Percentiles rank a stretch among this genome's conserved stretches.
Conservation (phyloP, 2,888 invertebrate species). For the Amphimallon solstitiale region DNA sequence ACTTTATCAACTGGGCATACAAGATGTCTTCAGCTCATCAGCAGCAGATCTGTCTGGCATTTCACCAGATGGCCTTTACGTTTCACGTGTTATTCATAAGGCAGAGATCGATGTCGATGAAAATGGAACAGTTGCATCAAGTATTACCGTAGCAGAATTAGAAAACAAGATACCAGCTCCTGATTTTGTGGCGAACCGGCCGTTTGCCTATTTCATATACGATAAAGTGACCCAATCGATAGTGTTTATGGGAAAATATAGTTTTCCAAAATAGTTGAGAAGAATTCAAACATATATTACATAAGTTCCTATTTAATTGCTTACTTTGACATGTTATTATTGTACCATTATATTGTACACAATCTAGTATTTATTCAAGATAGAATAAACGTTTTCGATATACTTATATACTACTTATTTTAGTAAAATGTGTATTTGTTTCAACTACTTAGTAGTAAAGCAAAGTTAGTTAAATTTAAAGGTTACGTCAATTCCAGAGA, state of each 20-base stretch:
- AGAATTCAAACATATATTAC: background rate
- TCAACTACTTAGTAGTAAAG: too few relatives aligned
- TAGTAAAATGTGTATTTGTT: background rate
- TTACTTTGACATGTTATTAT: background rate
- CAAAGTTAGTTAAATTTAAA: too few relatives aligned
- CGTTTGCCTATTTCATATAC: slow-evolving; percentile 75
- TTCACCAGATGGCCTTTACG: slow-evolving; percentile 66
- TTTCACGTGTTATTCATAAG: slow-evolving; percentile 75
- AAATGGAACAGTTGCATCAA: slow-evolving; percentile 77
- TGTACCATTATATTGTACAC: background rate
- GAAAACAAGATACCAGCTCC: slow-evolving; percentile 69
- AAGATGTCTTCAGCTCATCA: slow-evolving; percentile 70
- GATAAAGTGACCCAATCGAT: slow-evolving; percentile 72
- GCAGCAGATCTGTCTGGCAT: slow-evolving; percentile 69
- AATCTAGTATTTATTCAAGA: slow-evolving; percentile 24
- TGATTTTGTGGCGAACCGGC: slow-evolving; percentile 71
- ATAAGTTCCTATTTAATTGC: slow-evolving; percentile 31
- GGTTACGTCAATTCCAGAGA: too few relatives aligned
- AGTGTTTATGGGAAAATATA: slow-evolving; percentile 71
- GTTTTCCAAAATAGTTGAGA: slow-evolving; percentile 49
- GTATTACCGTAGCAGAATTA: slow-evolving; percentile 64
- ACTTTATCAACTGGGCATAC: slow-evolving; percentile 73
- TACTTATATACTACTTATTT: background rate
- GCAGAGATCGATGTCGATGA: slow-evolving; percentile 81
- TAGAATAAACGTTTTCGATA: slow-evolving; percentile 13